Evolutionary conservation across 2,888 invertebrate species (phyloP).

Genomic region (Miltochrista miniata): DNA sequence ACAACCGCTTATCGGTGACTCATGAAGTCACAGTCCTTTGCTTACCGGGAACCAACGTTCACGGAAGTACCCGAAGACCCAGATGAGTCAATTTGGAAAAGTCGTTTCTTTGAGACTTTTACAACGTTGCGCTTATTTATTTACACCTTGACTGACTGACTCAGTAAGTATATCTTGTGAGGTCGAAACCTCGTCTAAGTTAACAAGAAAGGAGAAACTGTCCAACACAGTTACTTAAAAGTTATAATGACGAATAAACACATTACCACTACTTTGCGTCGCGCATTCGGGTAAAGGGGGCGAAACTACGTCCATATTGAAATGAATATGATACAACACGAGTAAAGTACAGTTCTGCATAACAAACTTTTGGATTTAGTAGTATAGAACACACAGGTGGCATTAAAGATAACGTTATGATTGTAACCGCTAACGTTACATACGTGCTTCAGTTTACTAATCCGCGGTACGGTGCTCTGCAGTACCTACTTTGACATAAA

Average conservation of each 20-base stretch:
- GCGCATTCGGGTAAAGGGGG: too few species aligned
- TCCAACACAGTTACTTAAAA: too few species aligned
- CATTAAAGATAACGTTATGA: conserved; percentile 1
- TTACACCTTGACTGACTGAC: not conserved
- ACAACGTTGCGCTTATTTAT: conserved; percentile 9
- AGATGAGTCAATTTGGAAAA: conserved; percentile 31
- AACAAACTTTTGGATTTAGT: not conserved
- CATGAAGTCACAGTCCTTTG: conserved; percentile 32
- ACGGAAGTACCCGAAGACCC: conserved; percentile 25
- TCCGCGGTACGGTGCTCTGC: not conserved
- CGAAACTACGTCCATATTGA: too few species aligned
- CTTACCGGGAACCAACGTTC: conserved; percentile 42
- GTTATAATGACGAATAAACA: too few species aligned
- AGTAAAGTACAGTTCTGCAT: too few species aligned
- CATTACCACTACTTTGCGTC: too few species aligned
- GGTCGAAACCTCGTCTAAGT: too few species aligned
- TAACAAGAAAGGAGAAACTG: too few species aligned
- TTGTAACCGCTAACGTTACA: not conserved
- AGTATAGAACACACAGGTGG: conserved; percentile 9
- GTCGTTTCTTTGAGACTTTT: conserved; percentile 34
- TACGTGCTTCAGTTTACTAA: conserved; percentile 3
- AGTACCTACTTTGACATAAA: conserved; percentile 6
- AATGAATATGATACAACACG: too few species aligned
- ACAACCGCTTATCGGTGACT: conserved; percentile 31
- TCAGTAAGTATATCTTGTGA: too few species aligned